Conservation (phyloP, 2,888 invertebrate genomes). For the Rotaria macrura region DNA sequence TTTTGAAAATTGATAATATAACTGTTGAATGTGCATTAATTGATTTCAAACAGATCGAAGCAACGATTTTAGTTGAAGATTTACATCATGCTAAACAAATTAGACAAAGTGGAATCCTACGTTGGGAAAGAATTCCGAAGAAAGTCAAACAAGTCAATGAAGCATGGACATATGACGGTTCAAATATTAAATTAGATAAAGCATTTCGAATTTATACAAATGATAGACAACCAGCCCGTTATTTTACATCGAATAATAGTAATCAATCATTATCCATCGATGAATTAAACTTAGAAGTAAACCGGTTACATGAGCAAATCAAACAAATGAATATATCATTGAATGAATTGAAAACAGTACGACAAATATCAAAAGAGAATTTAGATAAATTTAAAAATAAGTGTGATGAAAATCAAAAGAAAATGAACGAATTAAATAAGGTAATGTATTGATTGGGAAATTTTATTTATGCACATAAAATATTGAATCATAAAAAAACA, state of each 20-base stretch:
- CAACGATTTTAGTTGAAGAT: background rate
- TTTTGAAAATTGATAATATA: background rate
- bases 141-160: background rate
- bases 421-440: background rate
- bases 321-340: conserved; percentile 19
- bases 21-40: background rate
- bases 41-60: conserved; percentile 7
- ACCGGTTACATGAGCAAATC: conserved; percentile 22
- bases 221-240: background rate
- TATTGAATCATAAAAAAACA: no score
- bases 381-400: background rate
- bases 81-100: background rate
- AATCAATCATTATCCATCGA: background rate
- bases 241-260: background rate
- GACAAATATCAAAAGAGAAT: background rate
- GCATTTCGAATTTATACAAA: conserved; percentile 5
- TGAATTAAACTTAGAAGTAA: conserved; percentile 17
- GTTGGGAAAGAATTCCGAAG: background rate
- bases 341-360: background rate
- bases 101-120: background rate
- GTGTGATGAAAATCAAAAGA: background rate
- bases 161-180: background rate
- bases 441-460: background rate
- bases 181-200: background rate
- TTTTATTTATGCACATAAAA: no score